Evolutionary conservation across 2,113 vertebrate species (phyloP).

Genomic region (Menura novaehollandiae): DNA sequence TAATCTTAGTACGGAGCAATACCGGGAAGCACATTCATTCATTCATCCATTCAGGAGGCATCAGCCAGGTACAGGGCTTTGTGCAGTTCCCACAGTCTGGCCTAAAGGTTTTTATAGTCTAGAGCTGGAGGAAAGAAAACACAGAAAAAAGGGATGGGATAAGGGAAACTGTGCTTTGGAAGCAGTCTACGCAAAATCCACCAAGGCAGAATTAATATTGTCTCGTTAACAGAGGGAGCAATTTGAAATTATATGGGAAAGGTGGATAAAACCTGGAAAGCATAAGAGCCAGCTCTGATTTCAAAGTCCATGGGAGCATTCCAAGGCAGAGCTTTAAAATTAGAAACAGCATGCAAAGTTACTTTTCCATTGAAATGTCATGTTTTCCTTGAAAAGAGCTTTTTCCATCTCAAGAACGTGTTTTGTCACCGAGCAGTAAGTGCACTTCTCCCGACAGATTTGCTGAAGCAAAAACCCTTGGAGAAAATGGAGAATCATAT

Average conservation of each 20-base stretch:
- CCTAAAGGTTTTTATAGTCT: background rate
- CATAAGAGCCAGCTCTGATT: constrained; percentile 49
- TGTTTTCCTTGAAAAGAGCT: constrained; percentile 57
- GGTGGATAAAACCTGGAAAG: constrained; percentile 62
- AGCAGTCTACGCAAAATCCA: background rate
- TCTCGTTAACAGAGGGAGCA: constrained; percentile 28
- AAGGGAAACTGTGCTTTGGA: background rate
- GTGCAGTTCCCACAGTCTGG: background rate
- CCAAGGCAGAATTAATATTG: background rate
- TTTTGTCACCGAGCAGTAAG: constrained; percentile 5
- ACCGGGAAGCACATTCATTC: background rate
- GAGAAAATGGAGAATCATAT: background rate
- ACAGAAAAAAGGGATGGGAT: background rate
- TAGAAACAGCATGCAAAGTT: constrained; percentile 54
- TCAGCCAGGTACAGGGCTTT: background rate
- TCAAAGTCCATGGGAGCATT: constrained; percentile 54
- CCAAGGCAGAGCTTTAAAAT: constrained; percentile 56
- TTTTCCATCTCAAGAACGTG: background rate
- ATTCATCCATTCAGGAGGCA: background rate
- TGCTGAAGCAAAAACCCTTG: background rate
- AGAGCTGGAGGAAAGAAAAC: background rate
- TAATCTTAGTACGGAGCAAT: background rate
- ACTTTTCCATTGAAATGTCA: constrained; percentile 54
- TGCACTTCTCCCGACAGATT: background rate
- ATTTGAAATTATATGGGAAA: constrained; percentile 43